Evolutionary conservation across 2,888 invertebrate species (phyloP).

Genomic region (Lithophane socia): DNA sequence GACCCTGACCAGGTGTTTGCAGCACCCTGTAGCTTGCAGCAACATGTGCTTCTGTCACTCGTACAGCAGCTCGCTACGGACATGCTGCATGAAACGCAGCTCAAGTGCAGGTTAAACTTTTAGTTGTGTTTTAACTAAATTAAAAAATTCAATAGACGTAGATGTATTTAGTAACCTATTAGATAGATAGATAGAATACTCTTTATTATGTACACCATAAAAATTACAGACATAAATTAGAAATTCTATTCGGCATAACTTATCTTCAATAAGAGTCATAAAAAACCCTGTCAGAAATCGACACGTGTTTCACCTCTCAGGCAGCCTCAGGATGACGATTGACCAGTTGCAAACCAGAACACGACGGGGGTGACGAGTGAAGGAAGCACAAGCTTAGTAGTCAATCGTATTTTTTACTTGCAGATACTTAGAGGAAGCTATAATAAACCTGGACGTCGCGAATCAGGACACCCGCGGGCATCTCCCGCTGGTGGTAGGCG

Average conservation of each 20-base stretch:
- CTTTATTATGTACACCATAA: too few species aligned
- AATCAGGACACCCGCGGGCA: conserved; percentile 95
- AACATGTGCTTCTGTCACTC: conserved; percentile 96
- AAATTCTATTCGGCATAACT: too few species aligned
- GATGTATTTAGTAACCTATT: too few species aligned
- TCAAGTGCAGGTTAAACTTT: conserved; percentile 81
- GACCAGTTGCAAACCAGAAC: too few species aligned
- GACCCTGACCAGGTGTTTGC: conserved; percentile 94
- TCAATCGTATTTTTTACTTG: neutral
- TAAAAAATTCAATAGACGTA: too few species aligned
- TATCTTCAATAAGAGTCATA: too few species aligned
- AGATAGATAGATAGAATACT: too few species aligned
- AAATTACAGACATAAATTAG: too few species aligned
- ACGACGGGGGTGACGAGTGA: too few species aligned
- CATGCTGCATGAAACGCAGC: conserved; percentile 93
- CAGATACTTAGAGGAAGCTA: conserved; percentile 96
- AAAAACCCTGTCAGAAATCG: too few species aligned
- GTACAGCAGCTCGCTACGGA: conserved; percentile 98
- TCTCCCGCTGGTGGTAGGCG: conserved; percentile 94
- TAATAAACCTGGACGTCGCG: conserved; percentile 93
- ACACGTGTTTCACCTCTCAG: too few species aligned
- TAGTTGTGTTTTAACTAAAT: neutral
- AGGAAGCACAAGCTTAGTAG: neutral
- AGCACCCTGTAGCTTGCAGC: conserved; percentile 93
- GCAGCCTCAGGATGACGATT: too few species aligned